Evolutionary conservation across 2,113 vertebrate species (phyloP), one percentile per base, ranked within the genome.

Genomic region (Peromyscus californicus): DNA sequence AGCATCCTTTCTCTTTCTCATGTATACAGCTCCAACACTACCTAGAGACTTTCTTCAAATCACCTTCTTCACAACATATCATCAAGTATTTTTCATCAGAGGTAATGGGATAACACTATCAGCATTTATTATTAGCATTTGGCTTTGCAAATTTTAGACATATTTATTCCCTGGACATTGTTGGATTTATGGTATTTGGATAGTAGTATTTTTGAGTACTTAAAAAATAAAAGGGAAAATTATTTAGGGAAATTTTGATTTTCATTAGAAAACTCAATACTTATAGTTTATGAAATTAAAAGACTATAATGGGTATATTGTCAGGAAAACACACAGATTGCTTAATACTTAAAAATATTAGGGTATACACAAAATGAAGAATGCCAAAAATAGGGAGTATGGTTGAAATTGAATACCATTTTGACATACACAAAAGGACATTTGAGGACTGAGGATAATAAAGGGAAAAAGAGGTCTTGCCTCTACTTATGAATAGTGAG

Each of bases 401-500:
- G n/a, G 17, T 21, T 36, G 19, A 83, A 57, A 12, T 13, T 33
- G 7, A 48, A 36, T n/a, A 74, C 1, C 4, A n/a, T 61, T 85
- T 84, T 85, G 12, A 85, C 24, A 22, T 63, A 26, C 13, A 82
- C 3, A 59, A 42, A 84, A 57, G 21, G 21, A 74, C 22, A 17
- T 3, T 0, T 3, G 3, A 75, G 15, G 4, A 29, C 12, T 19
- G 2, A 33, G 36, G n/a, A 6, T 31, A 29, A 0, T 13, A 21
- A 89, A 45, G 26, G 16, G 7, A 57, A 88, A 1, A 7, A 13
- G 1, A 15, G 54, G 4, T 45, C 31, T 4, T 61, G 7, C 57
- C 54, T 36, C 19, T n/a, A 19, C 1, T 57, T 21, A 22, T 36
- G 9, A 0, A n/a, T 75, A 33, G 7, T n/a, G 2, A 21, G 1